These are phyloP conservation scores for Catostylus mosaicus DNA, from an alignment of 30 jellyfish, hydroid and myxozoan species.

Conservation along the genomic window DNA sequence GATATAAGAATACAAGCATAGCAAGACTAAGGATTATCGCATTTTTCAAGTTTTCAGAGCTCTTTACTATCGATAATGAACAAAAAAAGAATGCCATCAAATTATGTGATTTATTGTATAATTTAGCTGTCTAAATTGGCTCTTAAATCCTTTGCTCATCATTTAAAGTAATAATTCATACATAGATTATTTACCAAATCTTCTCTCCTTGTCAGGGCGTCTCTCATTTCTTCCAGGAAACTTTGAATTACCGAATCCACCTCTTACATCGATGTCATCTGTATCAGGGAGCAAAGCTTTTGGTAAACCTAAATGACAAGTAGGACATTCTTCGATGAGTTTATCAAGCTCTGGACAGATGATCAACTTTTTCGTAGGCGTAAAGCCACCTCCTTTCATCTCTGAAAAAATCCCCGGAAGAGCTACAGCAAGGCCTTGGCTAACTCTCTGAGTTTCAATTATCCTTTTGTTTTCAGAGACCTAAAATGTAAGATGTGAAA, in stretches of 20 bases:
- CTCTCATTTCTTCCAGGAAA: conserved; percentile 24
- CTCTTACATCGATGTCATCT: conserved; percentile 57
- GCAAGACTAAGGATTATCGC: too few species aligned
- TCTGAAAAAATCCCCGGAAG: conserved; percentile 23
- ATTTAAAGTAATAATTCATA: too few species aligned
- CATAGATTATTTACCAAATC: conserved; percentile 84
- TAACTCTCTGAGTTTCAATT: conserved; percentile 26
- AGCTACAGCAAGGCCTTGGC: conserved; percentile 31
- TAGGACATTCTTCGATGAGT: conserved; percentile 71
- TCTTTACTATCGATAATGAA: too few species aligned
- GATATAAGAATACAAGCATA: too few species aligned
- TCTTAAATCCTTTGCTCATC: too few species aligned
- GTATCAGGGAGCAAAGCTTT: conserved; percentile 82
- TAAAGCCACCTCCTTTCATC: conserved; percentile 15
- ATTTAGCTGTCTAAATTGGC: too few species aligned
- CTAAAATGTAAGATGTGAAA: neutral
- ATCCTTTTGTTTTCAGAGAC: conserved; percentile 60
- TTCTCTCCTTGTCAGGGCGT: conserved; percentile 34
- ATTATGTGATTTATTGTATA: too few species aligned
- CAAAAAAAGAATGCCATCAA: too few species aligned
- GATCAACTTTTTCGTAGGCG: conserved; percentile 43
- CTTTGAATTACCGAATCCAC: conserved; percentile 24
- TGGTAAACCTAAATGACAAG: conserved; percentile 80
- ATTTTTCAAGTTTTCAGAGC: too few species aligned
- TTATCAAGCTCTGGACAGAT: conserved; percentile 72